These are phyloP conservation scores for Gymnarchus niloticus DNA, from an alignment of 2,113 vertebrate species.

Conservation along the genomic window DNA sequence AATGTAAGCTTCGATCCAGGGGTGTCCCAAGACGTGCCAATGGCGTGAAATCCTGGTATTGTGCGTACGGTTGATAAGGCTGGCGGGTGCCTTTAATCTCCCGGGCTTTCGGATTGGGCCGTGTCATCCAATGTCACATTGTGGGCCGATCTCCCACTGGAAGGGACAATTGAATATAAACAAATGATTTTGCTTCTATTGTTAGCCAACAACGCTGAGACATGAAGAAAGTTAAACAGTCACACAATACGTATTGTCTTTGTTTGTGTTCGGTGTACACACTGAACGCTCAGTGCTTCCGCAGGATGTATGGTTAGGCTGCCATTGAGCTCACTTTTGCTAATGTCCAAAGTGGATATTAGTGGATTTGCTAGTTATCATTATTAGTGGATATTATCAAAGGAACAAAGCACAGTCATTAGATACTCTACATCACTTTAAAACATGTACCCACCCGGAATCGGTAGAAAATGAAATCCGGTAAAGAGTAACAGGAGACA, in stretches of 20 bases:
- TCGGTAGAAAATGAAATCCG: too few relatives aligned
- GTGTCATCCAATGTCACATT: neutral
- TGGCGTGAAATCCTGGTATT: neutral
- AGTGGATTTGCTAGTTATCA: too few relatives aligned
- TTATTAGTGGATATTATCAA: too few relatives aligned
- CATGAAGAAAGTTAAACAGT: neutral
- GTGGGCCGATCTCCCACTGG: neutral
- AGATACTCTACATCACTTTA: too few relatives aligned
- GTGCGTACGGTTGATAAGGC: neutral
- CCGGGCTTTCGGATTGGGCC: neutral
- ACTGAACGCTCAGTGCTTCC: neutral
- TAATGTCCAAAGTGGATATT: neutral
- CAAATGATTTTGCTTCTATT: slow-evolving; percentile 8
- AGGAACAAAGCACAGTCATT: too few relatives aligned
- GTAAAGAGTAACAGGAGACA: too few relatives aligned
- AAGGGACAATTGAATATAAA: neutral
- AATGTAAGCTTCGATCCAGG: too few relatives aligned
- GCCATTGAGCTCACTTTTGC: neutral
- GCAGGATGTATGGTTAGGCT: neutral
- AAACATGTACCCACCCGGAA: too few relatives aligned
- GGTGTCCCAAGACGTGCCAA: neutral
- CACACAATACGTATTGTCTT: neutral
- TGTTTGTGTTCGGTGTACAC: slow-evolving; percentile 1
- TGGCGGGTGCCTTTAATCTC: neutral
- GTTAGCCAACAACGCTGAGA: neutral